Percentiles rank a stretch among this genome's conserved stretches.
These are phyloP conservation scores for Smithornis capensis DNA, from an alignment of 2,113 vertebrate species.

Conservation along the genomic window DNA sequence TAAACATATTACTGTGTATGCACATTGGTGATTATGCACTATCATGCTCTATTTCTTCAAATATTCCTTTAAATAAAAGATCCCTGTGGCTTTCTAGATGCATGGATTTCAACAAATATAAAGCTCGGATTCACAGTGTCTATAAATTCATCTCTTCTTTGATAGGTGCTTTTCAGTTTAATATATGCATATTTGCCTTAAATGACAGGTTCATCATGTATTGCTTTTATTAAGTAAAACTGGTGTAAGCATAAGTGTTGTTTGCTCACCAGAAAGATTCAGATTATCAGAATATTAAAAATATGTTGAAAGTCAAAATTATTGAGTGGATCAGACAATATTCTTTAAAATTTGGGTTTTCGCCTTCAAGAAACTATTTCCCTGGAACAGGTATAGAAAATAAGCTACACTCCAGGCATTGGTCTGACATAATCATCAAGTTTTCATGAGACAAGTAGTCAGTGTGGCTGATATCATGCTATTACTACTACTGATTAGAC, in stretches of 20 bases:
- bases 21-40: background rate
- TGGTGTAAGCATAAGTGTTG: background rate
- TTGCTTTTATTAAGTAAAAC: background rate
- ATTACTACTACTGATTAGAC: background rate
- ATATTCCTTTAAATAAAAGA: background rate
- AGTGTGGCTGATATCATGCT: background rate
- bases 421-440: background rate
- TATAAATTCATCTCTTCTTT: background rate
- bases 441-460: background rate
- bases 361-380: background rate
- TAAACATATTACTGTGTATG: background rate
- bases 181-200: background rate
- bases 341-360: background rate
- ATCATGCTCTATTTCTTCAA: slow-evolving; percentile 1
- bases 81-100: background rate
- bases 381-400: background rate
- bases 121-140: background rate
- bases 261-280: background rate
- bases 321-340: background rate
- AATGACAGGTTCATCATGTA: background rate
- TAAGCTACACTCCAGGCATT: background rate
- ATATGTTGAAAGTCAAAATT: background rate
- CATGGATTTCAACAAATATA: background rate
- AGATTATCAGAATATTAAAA: background rate
- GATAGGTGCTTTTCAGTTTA: background rate